phyloP scores from a whole-genome alignment of 37 sponge, comb jelly and placozoan species.

The Cladorhizidae sp. region DNA sequence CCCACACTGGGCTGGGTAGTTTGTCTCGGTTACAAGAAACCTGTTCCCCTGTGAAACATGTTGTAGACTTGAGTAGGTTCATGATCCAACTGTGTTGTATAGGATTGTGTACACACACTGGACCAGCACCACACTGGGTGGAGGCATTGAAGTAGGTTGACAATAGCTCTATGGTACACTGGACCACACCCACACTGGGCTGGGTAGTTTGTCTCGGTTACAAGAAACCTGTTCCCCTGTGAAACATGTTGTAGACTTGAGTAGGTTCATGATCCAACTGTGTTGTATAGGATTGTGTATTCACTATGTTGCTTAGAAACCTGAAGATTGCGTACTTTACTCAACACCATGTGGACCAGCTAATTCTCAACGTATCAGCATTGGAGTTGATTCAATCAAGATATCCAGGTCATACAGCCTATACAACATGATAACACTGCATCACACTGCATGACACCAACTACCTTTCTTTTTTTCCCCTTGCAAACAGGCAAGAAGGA shows the following conservation, averaged over 20 bases:
- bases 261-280: no score
- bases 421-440: constrained; percentile 18
- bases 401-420: constrained; percentile 58
- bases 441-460: neutral
- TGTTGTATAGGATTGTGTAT: no score
- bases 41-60: no score
- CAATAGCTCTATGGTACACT: neutral
- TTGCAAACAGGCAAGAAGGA: constrained; percentile 39
- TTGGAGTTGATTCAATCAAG: constrained; percentile 70
- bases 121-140: no score
- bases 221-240: no score
- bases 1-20: no score
- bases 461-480: neutral
- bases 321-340: constrained; percentile 80
- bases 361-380: constrained; percentile 79
- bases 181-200: no score
- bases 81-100: neutral
- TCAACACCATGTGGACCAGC: constrained; percentile 94
- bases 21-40: neutral
- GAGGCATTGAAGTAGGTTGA: no score
- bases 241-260: no score
- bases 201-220: neutral
- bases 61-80: no score
- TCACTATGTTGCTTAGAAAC: constrained; percentile 49
- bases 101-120: no score